A percentile compares a stretch with the other conserved stretches of the same genome.
Conservation (phyloP, 1,140 invertebrate species). For the Platorchestia sp. region DNA sequence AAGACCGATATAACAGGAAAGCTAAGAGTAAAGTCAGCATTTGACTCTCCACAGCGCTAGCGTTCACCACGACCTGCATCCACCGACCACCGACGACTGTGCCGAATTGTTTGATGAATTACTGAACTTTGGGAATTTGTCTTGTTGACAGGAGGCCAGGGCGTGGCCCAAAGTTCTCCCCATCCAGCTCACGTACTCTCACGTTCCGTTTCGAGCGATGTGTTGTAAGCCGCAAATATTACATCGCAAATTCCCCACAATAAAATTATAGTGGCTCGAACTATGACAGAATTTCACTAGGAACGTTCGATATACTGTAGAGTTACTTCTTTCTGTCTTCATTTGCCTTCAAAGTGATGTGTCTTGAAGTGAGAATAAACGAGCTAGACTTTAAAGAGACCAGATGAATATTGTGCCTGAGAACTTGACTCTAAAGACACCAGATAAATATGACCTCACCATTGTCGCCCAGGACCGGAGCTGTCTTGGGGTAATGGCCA, state of each 20-base stretch:
- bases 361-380: background rate
- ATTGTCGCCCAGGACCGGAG: background rate
- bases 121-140: background rate
- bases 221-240: background rate
- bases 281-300: background rate
- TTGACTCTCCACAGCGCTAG: too few relatives aligned
- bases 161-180: background rate
- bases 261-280: background rate
- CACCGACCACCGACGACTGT: background rate
- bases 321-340: background rate
- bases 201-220: background rate
- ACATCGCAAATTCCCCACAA: background rate
- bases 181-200: background rate
- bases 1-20: background rate
- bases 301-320: background rate
- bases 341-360: background rate
- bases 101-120: background rate
- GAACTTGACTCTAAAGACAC: background rate
- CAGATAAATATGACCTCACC: conserved; percentile 1
- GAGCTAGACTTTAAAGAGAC: too few relatives aligned
- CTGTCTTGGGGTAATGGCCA: conserved; percentile 19
- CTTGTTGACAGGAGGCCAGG: background rate
- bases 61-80: background rate
- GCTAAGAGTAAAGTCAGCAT: background rate
- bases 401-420: background rate